Base-by-base conservation (phyloP, 2,888 invertebrate genomes). In the Pristionchus mayeri region DNA sequence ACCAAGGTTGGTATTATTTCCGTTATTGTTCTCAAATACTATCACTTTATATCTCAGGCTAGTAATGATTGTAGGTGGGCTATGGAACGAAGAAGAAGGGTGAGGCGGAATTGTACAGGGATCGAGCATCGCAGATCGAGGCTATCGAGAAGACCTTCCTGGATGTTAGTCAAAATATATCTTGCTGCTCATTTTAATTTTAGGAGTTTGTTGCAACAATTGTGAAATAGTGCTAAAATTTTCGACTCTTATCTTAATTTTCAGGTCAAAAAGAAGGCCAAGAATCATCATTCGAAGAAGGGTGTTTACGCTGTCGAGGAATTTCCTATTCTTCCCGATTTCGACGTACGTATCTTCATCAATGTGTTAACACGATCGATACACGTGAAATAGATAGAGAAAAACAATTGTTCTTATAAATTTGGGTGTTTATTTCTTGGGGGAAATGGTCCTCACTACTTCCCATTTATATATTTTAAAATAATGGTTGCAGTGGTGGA, bases 141-240 rank as follows among this genome's bases (percentile, higher is more conserved):
- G 98, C 98, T 54, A 99, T 99, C 91, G 97, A 98, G 91, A 97
- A 97, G 93, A 98, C 98, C 9, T 99, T 99, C 94, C 96, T 96
- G 76, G 97, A 97, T 92, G 96, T 97, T 54, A 96, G 88, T 54
- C 13, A 76, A 87, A n/a, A n/a, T n/a, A n/a, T n/a, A n/a, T n/a
- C n/a, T n/a, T n/a, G n/a, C n/a, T n/a, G n/a, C n/a, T n/a, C n/a
- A n/a, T n/a, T 88, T 86, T 90, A 91, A 21, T 76, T 40, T 48
- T 27, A 24, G 9, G 27, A 18, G 13, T 44, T 44, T 44, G 13
- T 9, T 44, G 13, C 44, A 44, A 44, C 6, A 44, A 44, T 44
- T 44, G 44, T 9, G 13, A 44, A 9, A 44, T 44, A 13, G 13
- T 44, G 44, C n/a, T 44, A 44, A 9, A 9, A 9, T 44, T 6